These are phyloP conservation scores for Formica aserva DNA, from an alignment of 2,888 invertebrate species.

Conservation along the genomic window DNA sequence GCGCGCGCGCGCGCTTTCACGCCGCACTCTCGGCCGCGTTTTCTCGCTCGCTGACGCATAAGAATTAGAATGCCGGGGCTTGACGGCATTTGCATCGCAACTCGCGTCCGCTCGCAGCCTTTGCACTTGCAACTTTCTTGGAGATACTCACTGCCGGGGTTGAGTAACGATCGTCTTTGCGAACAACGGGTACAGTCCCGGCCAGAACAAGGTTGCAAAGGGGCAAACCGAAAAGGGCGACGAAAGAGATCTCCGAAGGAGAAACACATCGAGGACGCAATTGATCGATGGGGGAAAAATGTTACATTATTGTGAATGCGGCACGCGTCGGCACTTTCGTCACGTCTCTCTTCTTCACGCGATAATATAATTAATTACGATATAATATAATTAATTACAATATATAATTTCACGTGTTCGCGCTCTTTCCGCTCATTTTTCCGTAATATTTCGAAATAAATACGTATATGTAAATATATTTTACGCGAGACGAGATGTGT, in stretches of 20 bases:
- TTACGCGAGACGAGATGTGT: background rate
- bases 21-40: slow-evolving; percentile 54
- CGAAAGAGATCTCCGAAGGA: slow-evolving; percentile 7
- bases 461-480: background rate
- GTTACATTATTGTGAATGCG: background rate
- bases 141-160: slow-evolving; percentile 38
- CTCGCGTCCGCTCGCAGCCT: slow-evolving; percentile 49
- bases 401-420: background rate
- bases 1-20: slow-evolving; percentile 47
- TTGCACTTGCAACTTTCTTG: slow-evolving; percentile 70
- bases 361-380: background rate
- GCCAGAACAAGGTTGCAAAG: slow-evolving; percentile 41
- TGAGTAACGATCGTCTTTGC: slow-evolving; percentile 61
- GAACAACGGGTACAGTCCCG: slow-evolving; percentile 55
- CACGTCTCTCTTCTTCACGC: background rate
- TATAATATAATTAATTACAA: background rate
- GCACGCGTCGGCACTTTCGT: slow-evolving; percentile 22
- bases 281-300: slow-evolving; percentile 45
- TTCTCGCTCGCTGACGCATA: slow-evolving; percentile 66
- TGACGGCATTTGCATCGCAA: slow-evolving; percentile 50
- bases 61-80: slow-evolving; percentile 71
- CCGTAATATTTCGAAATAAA: background rate
- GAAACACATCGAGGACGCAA: background rate
- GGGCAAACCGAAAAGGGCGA: slow-evolving; percentile 17
- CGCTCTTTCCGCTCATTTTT: background rate